Conservation (phyloP, 1,140 invertebrate species). For the Chlorops oryzae region DNA sequence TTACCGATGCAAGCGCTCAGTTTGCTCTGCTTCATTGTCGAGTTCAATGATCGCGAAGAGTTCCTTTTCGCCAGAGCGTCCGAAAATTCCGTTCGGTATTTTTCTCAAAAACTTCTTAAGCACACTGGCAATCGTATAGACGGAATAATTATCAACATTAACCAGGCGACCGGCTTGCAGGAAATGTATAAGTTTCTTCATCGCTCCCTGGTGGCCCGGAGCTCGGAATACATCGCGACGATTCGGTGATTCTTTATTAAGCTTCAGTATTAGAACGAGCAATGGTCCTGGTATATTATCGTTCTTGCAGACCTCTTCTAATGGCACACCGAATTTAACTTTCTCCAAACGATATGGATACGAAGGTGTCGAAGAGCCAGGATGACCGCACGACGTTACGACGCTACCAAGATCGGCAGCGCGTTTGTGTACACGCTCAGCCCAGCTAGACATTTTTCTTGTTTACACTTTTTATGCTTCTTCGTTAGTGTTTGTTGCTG, state of each 20-base stretch:
- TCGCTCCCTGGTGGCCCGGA: constrained; percentile 88
- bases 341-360: constrained; percentile 81
- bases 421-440: constrained; percentile 79
- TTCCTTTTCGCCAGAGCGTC: constrained; percentile 79
- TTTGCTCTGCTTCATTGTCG: constrained; percentile 72
- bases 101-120: constrained; percentile 97
- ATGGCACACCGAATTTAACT: constrained; percentile 85
- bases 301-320: constrained; percentile 88
- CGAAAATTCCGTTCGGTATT: constrained; percentile 93
- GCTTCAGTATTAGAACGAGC: constrained; percentile 83
- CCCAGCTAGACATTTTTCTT: constrained; percentile 89
- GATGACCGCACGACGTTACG: constrained; percentile 80
- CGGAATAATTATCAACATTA: constrained; percentile 96
- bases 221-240: constrained; percentile 91
- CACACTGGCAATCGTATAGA: constrained; percentile 97
- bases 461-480: no score
- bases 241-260: constrained; percentile 89
- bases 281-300: constrained; percentile 87
- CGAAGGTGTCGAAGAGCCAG: constrained; percentile 50
- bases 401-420: constrained; percentile 83
- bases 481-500: no score
- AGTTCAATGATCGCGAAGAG: constrained; percentile 84
- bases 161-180: constrained; percentile 89
- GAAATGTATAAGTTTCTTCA: constrained; percentile 95
- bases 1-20: constrained; percentile 86